Evolutionary conservation across 2,113 vertebrate genomes (phyloP).

Genomic region (Oophaga pumilio): DNA sequence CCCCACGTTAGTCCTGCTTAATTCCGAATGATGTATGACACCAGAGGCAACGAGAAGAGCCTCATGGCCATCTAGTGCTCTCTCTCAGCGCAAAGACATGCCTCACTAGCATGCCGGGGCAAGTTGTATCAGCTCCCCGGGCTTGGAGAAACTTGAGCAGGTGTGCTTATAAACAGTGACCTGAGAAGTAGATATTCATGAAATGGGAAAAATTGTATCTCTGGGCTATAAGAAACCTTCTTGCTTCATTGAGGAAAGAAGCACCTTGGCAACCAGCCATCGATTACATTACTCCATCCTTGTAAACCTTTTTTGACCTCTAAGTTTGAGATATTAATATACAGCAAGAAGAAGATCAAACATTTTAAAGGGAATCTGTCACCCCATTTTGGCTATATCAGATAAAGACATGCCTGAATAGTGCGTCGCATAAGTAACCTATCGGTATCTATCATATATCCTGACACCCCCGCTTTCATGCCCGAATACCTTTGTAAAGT

Average conservation of each 20-base stretch:
- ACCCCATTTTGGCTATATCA: too few relatives aligned
- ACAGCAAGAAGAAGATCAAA: background rate
- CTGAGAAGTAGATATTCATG: constrained; percentile 53
- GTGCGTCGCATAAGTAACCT: too few relatives aligned
- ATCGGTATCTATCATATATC: too few relatives aligned
- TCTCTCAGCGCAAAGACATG: background rate
- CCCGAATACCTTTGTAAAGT: too few relatives aligned
- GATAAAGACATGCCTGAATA: too few relatives aligned
- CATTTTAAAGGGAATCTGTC: background rate
- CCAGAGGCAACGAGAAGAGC: background rate
- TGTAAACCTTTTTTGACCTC: constrained; percentile 30
- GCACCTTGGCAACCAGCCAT: constrained; percentile 60
- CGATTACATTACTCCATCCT: background rate
- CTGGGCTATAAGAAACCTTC: constrained; percentile 53
- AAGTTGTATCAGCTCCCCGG: constrained; percentile 23
- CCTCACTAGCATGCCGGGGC: constrained; percentile 32
- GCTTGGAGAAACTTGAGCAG: constrained; percentile 50
- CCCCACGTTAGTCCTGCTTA: background rate
- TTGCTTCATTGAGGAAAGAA: constrained; percentile 42
- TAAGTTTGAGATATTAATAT: background rate
- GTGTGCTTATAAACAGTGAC: constrained; percentile 47
- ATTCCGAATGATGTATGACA: constrained; percentile 9
- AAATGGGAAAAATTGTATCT: constrained; percentile 46
- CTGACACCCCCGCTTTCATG: too few relatives aligned
- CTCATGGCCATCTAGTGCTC: constrained; percentile 22